Base-by-base conservation (phyloP, 2,888 invertebrate species). In the Cephus pygmeus region DNA sequence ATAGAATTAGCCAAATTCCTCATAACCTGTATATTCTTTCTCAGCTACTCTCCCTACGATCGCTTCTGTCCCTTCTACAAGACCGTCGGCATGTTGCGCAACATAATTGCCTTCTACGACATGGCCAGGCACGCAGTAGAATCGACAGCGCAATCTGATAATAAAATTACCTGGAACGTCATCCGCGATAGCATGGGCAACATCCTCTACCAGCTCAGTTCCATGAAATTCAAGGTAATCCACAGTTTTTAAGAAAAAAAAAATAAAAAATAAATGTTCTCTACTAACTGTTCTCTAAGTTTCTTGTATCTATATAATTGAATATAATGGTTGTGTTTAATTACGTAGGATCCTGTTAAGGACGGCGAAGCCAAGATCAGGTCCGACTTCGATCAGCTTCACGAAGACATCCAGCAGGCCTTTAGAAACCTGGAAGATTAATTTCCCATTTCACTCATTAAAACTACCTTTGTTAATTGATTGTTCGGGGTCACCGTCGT, bases 41-140 rank as follows among this genome's bases (percentile, higher is more conserved):
- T 0, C 91, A 95, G 95, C 89, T 97, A 98, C 92, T 97, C 98
- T 4, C 93, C 97, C 1, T 98, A 98, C 93, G 98, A 98, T 93
- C 95, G 99, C 83, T 99, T 98, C 95, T 99, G 99, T 91, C 99
- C 99, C 88, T 99, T 99, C 95, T 99, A 99, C 94, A 99, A 99
- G 94, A 99, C 99, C 30, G 98, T 98, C 80, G 99, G 98, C 86
- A 99, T 99, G 99, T 92, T 99, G 91, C 96, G 95, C 92, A 99
- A 99, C 94, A 98, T 99, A 92, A 98, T 99, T 90, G 94, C 97
- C 77, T 98, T 99, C 93, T 99, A 99, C 93, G 99, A 99, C 92
- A 96, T 99, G 96, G 96, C 99, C 68, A 95, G 98, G 82, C 99
- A 99, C 92, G 97, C 99, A 1, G 99, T 99, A 1, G 99, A 99